Percentiles rank a stretch among this genome's conserved stretches.
Evolutionary conservation across 2,888 invertebrate genomes (phyloP).

Genomic region (Erebia palarica): DNA sequence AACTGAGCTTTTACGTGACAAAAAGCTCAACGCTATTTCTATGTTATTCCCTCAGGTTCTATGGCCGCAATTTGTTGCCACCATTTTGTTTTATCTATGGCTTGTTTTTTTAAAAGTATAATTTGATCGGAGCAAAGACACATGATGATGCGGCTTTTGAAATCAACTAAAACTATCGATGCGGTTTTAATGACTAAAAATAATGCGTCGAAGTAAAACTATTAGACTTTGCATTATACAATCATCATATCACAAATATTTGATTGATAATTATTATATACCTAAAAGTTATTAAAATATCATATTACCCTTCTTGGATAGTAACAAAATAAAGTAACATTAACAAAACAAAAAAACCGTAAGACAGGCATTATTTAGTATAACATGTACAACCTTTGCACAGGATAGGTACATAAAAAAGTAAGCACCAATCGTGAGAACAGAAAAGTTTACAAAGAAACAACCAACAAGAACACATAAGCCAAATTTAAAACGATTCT

Average conservation of each 20-base stretch:
- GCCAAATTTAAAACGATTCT: slow-evolving; percentile 34
- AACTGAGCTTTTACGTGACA: neutral
- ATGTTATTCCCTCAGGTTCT: slow-evolving; percentile 50
- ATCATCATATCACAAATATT: too few relatives aligned
- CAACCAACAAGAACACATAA: slow-evolving; percentile 24
- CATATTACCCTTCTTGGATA: too few relatives aligned
- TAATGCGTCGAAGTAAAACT: neutral
- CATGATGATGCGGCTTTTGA: slow-evolving; percentile 10
- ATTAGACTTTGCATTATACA: too few relatives aligned
- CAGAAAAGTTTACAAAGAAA: slow-evolving; percentile 24
- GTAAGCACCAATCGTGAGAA: slow-evolving; percentile 32
- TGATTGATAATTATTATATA: too few relatives aligned
- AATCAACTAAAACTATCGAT: neutral
- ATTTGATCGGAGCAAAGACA: slow-evolving; percentile 13
- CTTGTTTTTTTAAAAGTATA: slow-evolving; percentile 14
- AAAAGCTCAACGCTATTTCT: slow-evolving; percentile 25
- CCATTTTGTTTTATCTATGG: slow-evolving; percentile 64
- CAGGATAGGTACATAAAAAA: slow-evolving; percentile 11
- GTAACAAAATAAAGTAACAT: too few relatives aligned
- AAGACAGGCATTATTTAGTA: slow-evolving; percentile 17
- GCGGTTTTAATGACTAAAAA: neutral
- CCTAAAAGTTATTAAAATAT: too few relatives aligned
- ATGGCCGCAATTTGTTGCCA: slow-evolving; percentile 53
- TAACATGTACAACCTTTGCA: neutral
- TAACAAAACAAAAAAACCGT: neutral